Evolutionary conservation across 2,113 vertebrate species (phyloP).

Genomic region (Protobothrops flavoviridis): DNA sequence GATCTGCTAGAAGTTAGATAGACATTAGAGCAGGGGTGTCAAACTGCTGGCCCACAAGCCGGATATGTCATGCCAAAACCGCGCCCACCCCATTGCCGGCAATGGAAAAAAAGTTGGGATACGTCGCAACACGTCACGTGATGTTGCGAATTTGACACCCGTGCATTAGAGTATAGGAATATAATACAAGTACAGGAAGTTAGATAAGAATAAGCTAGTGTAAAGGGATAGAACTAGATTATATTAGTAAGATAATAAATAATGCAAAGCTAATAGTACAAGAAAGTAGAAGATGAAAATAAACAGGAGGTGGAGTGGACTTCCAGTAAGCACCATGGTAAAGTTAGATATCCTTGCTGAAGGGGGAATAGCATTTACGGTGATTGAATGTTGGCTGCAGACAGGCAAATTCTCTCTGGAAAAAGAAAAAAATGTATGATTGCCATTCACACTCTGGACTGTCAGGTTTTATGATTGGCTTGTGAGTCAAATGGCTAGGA

Average conservation of each 20-base stretch:
- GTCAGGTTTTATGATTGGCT: background rate
- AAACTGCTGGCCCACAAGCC: too few relatives aligned
- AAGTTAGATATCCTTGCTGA: background rate
- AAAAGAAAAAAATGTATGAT: background rate
- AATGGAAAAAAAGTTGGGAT: too few relatives aligned
- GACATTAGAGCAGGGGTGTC: too few relatives aligned
- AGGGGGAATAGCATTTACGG: background rate
- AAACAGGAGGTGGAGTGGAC: background rate
- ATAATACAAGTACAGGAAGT: background rate
- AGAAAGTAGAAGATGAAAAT: background rate
- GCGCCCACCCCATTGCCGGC: too few relatives aligned
- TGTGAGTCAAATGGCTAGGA: background rate
- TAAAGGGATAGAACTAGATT: background rate
- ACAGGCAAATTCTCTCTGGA: too few relatives aligned
- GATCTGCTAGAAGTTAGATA: background rate
- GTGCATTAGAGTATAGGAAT: background rate
- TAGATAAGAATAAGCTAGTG: background rate
- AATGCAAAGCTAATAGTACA: background rate
- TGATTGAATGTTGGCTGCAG: background rate
- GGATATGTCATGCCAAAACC: too few relatives aligned
- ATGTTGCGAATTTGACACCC: too few relatives aligned
- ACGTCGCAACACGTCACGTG: too few relatives aligned
- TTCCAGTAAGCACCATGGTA: background rate
- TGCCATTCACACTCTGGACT: background rate
- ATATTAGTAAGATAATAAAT: background rate